Base-by-base conservation (phyloP, 1,140 invertebrate genomes). In the Heliconius himera region DNA sequence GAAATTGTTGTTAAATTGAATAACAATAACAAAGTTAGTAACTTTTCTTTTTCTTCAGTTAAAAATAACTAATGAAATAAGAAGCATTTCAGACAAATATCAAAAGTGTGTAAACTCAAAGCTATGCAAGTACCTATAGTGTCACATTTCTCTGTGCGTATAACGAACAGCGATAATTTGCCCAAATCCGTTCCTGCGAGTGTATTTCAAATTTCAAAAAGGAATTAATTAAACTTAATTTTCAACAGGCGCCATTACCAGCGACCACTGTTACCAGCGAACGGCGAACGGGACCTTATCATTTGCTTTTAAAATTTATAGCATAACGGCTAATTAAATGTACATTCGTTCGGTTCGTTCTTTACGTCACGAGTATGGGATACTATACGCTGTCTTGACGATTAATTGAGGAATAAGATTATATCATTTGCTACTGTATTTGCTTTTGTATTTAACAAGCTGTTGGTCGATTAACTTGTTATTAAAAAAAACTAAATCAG, bases 301-400 rank as follows among this genome's bases (percentile, higher is more conserved):
- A 87, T 84, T 46, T 81, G 89, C 87, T 87, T 89, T 90, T 88
- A 91, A 94, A 93, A 90, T 93, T 93, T 93, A 93, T 94, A 89
- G 93, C 89, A 90, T 91, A 91, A 89, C 86, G 88, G 87, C 89
- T 94, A 93, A 94, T 94, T 94, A 92, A 92, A 87, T 89, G 88
- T 88, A 88, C 82, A 88, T 83, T 88, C 87, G 88, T 90, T 89
- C 87, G 82, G 87, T 90, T 88, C 73, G 85, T 87, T 86, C 77
- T 77, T 85, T 82, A 85, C 87, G 86, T 91, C 89, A 92, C 90
- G 91, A 94, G 82, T 87, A 76, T 81, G 54, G 84, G 83, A 81
- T 73, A 82, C 71, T 87, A 86, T 84, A 70, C 38, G 60, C 38
- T 70, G 74, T 70, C 20, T 66, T 29, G 60, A 66, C 60, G 60